Evolutionary conservation across 2,113 vertebrate genomes (phyloP).

Genomic region (Symphodus melops): DNA sequence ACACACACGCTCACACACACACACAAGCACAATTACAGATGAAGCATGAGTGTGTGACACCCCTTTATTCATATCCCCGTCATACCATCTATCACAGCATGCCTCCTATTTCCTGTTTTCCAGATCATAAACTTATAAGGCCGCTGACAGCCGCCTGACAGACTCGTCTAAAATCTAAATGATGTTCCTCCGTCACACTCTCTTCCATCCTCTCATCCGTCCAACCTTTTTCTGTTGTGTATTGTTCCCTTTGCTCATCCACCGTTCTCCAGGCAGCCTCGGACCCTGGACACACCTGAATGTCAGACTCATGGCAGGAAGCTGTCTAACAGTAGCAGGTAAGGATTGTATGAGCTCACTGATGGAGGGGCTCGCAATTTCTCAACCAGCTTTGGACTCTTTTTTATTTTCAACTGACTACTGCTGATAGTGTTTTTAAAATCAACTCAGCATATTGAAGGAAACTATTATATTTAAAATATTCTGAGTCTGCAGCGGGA

Average conservation of each 20-base stretch:
- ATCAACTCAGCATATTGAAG: not conserved
- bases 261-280: conserved; percentile 91
- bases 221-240: conserved; percentile 62
- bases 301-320: conserved; percentile 92
- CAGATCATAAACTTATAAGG: conserved; percentile 63
- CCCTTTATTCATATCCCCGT: conserved; percentile 47
- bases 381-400: no score
- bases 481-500: no score
- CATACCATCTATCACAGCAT: conserved; percentile 62
- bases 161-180: conserved; percentile 48
- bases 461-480: not conserved
- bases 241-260: conserved; percentile 80
- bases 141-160: conserved; percentile 42
- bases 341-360: conserved; percentile 70
- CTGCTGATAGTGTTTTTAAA: not conserved
- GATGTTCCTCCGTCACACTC: conserved; percentile 53
- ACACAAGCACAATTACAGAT: conserved; percentile 24
- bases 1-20: conserved; percentile 8
- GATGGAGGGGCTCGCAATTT: not conserved
- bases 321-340: conserved; percentile 91
- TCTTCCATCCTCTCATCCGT: conserved; percentile 51
- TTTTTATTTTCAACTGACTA: not conserved
- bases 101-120: conserved; percentile 57
- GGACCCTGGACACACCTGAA: conserved; percentile 92
- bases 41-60: conserved; percentile 48